These are phyloP conservation scores for Palythoa grandis DNA, from an alignment of 92 coral and sea anemone species.

Conservation along the genomic window DNA sequence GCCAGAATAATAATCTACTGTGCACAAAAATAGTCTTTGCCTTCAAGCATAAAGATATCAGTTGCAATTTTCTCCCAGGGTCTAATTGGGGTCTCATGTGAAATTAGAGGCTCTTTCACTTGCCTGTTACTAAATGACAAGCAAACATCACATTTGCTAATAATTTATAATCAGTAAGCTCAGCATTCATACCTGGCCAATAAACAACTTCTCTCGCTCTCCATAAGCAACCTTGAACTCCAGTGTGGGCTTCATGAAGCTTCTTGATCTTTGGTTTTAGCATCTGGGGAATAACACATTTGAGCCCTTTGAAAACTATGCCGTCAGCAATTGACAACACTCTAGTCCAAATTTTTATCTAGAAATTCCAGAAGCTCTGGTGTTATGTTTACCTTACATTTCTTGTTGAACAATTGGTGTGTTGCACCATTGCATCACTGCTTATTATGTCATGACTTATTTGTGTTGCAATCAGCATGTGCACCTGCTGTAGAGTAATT, in stretches of 20 bases:
- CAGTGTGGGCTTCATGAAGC: neutral
- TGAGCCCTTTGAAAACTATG: slow-evolving; percentile 17
- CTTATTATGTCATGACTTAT: too few species aligned
- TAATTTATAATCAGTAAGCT: neutral
- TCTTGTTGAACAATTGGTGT: too few species aligned
- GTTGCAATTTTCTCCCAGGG: neutral
- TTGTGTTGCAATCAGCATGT: too few species aligned
- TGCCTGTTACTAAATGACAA: neutral
- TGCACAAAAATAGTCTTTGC: neutral
- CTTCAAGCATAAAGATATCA: neutral
- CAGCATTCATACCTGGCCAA: slow-evolving; percentile 19
- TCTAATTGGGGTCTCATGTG: neutral
- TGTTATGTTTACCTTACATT: too few species aligned
- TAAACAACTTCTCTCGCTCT: neutral
- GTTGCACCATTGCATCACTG: too few species aligned
- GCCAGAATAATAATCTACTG: neutral
- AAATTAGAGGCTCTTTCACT: neutral
- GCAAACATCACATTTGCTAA: too few species aligned
- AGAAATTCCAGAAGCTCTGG: too few species aligned
- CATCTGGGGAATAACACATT: neutral
- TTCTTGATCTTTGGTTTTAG: slow-evolving; percentile 9
- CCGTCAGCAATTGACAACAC: neutral
- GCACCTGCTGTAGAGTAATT: too few species aligned
- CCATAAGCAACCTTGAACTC: neutral
- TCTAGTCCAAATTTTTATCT: too few species aligned